Base-by-base conservation (phyloP, 2,113 vertebrate genomes). In the Callorhinus ursinus region DNA sequence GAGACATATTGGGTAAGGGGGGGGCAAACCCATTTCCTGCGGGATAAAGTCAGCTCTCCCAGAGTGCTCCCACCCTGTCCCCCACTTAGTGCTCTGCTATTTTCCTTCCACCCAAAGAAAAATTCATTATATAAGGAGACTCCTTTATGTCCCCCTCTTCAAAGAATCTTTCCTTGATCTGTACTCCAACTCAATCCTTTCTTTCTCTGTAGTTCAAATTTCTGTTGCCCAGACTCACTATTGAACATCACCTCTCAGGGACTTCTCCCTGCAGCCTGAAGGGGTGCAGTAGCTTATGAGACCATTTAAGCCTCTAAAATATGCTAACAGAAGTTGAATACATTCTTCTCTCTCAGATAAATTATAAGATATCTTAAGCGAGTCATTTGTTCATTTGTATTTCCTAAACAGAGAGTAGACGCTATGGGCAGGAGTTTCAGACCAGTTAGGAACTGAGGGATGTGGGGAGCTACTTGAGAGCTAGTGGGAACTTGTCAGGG, bases 11-110 rank as follows among this genome's bases (percentile, higher is more conserved):
- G 74, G 11, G 7, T 2, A 61, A 55, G 69, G 69, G 69, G 69
- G 74, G 61, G 4, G 31, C 28, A 63, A 61, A 7, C 26, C 55
- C 14, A 36, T 67, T 13, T 74, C 57, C 16, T 51, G 31, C 2
- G 10, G 4, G 21, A 36, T 49, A 12, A 46, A 55, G 74, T 53
- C 18, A 22, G 55, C 22, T 51, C n/a, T 90, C 71, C 31, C 21
- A 3, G 42, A 13, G 3, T 4, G 59, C 5, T 46, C 74, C 61
- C 51, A 2, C 2, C 1, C 19, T 1, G 0, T 1, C 16, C 8
- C 21, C 21, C 9, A 33, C 8, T 11, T 2, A 21, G 1, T 15
- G 36, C 26, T 5, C 16, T 12, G 1, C 0, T 5, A 5, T 1
- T 51, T 65, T 51, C 46, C 28, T 19, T 67, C 69, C 7, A 3